Percentiles rank a stretch among this genome's conserved stretches.
phyloP scores from a whole-genome alignment of 2,797 vertebrate species.

The Sebastes nivosus region DNA sequence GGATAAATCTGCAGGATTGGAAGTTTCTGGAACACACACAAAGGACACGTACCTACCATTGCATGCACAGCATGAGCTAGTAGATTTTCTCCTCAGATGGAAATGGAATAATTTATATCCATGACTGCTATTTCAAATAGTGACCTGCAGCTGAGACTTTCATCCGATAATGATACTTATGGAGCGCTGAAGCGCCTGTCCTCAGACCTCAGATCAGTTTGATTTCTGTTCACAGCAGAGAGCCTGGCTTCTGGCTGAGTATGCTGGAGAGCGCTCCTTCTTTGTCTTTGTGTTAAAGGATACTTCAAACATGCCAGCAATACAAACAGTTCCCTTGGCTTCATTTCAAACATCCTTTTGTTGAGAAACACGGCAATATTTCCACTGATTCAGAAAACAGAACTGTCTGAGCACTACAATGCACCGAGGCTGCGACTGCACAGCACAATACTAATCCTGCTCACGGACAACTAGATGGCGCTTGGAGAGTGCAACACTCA shows the following conservation, averaged over 20 bases:
- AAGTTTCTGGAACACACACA: neutral
- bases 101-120: constrained; percentile 16
- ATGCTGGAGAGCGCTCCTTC: neutral
- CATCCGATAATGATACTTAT: constrained; percentile 21
- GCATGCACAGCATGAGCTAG: neutral
- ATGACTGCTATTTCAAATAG: constrained; percentile 6
- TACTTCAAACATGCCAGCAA: neutral
- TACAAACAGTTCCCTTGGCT: neutral
- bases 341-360: neutral
- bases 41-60: neutral
- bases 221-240: constrained; percentile 15
- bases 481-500: neutral
- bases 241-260: neutral
- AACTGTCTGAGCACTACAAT: neutral
- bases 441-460: neutral
- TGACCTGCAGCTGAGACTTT: constrained; percentile 21
- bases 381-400: constrained; percentile 3
- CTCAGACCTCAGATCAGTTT: constrained; percentile 43
- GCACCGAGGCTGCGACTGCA: neutral
- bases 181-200: neutral
- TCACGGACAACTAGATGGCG: neutral
- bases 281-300: constrained; percentile 2
- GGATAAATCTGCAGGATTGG: neutral
- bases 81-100: neutral
- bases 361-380: neutral